phyloP scores from a whole-genome alignment of 2,888 invertebrate genomes.

The Meteorus cinctellus region DNA sequence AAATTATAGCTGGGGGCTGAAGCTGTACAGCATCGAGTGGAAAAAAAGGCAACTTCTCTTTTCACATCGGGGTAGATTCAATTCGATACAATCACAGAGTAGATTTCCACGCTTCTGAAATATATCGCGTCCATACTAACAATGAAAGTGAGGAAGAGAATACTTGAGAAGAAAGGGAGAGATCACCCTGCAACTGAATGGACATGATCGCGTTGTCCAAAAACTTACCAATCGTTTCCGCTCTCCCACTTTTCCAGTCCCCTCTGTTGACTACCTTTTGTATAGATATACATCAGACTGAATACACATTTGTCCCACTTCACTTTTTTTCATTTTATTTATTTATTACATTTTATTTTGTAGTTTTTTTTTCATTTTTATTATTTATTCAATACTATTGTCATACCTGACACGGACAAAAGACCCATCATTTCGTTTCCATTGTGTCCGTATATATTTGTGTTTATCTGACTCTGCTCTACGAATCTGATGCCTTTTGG shows the following conservation, averaged over 20 bases:
- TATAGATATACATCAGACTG: not conserved
- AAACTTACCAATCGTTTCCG: conserved; percentile 20
- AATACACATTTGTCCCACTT: not conserved
- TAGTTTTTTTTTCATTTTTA: conserved; percentile 27
- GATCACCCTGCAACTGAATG: not conserved
- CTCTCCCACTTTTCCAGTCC: not conserved
- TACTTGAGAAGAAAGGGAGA: not conserved
- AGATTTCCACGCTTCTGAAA: conserved; percentile 62
- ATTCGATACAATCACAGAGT: conserved; percentile 65
- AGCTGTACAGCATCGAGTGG: not conserved
- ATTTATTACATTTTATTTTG: not conserved
- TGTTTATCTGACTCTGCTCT: not conserved
- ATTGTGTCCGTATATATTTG: not conserved
- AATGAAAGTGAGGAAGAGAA: conserved; percentile 9
- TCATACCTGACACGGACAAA: conserved; percentile 18
- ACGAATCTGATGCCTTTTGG: not conserved
- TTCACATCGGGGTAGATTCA: conserved; percentile 56
- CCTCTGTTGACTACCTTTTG: not conserved
- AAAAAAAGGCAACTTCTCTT: conserved; percentile 49
- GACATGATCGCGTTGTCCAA: conserved; percentile 20
- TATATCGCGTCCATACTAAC: conserved; percentile 57
- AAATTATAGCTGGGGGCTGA: not conserved
- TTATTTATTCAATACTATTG: conserved; percentile 30
- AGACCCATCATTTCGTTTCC: conserved; percentile 21
- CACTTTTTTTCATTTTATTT: not conserved